Evolutionary conservation across 2,113 vertebrate species (phyloP), one percentile per base, ranked within the genome.

Genomic region (Sprattus sprattus): DNA sequence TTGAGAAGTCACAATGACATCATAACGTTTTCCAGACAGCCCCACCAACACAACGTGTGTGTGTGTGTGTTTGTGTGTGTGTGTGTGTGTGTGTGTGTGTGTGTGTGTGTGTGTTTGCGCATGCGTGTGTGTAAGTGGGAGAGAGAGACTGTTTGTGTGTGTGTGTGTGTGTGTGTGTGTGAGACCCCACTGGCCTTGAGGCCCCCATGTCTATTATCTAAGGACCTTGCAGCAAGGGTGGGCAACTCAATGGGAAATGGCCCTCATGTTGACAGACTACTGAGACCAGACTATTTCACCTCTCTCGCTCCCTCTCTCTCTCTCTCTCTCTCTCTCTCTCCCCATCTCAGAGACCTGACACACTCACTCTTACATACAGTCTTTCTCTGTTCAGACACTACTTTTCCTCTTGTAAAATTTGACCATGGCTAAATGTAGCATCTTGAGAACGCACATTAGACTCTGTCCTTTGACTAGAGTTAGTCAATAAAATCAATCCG

Each of bases 81-180:
- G 84, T 84, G 90, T 85, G 91, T 89, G 86, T 75, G 64, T 16
- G 0, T 6, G 25, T 81, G 32, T 64, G 18, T 71, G 64, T 71
- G 64, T 71, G 25, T 25, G 64, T 71, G 64, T 28, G 60, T n/a
- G 22, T 67, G 60, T n/a, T 22, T 4, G 25, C 32, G 64, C 0
- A 7, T 71, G n/a, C 11, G 22, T 67, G 60, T n/a, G 60, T 4
- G 25, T 71, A n/a, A 2, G n/a, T 71, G n/a, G 10, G n/a, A 25
- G 64, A 25, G n/a, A 25, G 64, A 11, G 18, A 32, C n/a, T 45
- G 81, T 45, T 1, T 47, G 80, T 44, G 39, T 39, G 39, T 39
- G 39, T n/a, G 64, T 82, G 60, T 45, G 84, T 87, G 86, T 52
- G 64, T 71, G 67, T 75, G 67, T 75, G 67, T 75, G 71, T 78